Percentiles rank a stretch among this genome's conserved stretches.
Conservation (phyloP, 2,888 invertebrate genomes). For the Ophion ellenae region DNA sequence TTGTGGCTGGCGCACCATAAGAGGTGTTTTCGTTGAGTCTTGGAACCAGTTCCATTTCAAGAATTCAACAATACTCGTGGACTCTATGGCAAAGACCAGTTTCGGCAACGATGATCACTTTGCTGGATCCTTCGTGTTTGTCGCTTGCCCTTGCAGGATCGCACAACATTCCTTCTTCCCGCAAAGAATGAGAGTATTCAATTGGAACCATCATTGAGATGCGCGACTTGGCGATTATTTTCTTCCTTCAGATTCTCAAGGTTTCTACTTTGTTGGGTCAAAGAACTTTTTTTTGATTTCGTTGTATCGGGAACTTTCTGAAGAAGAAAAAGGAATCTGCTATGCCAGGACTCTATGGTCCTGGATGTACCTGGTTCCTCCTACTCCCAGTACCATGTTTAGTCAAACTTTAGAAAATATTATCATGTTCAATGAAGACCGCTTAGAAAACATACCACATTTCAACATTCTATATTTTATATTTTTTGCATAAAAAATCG, state of each 20-base stretch:
- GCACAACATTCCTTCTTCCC: neutral
- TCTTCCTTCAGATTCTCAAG: neutral
- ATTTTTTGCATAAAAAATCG: too few species aligned
- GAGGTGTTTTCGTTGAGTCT: conserved; percentile 47
- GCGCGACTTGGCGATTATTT: neutral
- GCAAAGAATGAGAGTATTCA: neutral
- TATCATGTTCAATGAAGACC: too few species aligned
- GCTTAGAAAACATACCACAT: too few species aligned
- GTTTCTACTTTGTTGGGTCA: too few species aligned
- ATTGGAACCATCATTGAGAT: conserved; percentile 11
- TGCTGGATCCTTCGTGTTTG: conserved; percentile 15
- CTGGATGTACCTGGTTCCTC: too few species aligned
- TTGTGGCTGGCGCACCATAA: conserved; percentile 42
- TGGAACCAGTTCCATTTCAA: conserved; percentile 61
- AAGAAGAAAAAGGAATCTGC: too few species aligned
- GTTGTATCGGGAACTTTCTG: too few species aligned
- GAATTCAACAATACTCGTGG: conserved; percentile 50
- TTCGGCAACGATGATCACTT: conserved; percentile 47
- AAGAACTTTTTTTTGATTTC: too few species aligned
- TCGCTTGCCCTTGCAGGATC: conserved; percentile 8
- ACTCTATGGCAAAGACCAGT: conserved; percentile 51
- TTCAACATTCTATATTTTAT: too few species aligned
- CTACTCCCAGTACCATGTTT: too few species aligned
- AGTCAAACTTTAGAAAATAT: too few species aligned
- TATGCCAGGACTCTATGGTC: too few species aligned